Percentiles rank a stretch among this genome's conserved stretches.
phyloP scores from a whole-genome alignment of 2,113 vertebrate genomes.

The Lepisosteus osseus region DNA sequence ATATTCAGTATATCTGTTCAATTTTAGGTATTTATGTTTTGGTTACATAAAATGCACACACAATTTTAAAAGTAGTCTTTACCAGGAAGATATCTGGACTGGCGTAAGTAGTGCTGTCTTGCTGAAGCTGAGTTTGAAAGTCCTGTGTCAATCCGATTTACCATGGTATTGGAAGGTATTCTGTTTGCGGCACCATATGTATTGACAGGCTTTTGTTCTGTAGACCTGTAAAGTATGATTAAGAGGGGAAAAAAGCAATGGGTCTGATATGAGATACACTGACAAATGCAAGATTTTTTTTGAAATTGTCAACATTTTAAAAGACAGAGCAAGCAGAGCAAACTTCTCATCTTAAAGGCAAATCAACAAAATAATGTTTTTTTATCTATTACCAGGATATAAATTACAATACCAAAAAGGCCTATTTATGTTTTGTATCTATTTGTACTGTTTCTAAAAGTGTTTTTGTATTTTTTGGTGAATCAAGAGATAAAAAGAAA shows the following conservation, averaged over 20 bases:
- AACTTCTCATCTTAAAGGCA: no score
- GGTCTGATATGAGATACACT: neutral
- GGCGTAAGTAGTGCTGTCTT: constrained; percentile 89
- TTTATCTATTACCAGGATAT: no score
- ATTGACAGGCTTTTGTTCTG: constrained; percentile 61
- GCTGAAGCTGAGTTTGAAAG: constrained; percentile 68
- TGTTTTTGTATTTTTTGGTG: no score
- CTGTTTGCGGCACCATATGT: constrained; percentile 73
- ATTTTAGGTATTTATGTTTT: no score
- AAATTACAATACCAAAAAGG: no score
- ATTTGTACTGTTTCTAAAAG: no score
- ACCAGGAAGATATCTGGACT: constrained; percentile 93
- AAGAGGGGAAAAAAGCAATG: neutral
- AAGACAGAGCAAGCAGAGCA: no score
- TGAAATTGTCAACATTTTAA: neutral
- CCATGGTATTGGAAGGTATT: constrained; percentile 52
- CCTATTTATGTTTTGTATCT: no score
- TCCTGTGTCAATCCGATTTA: constrained; percentile 67
- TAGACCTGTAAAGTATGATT: constrained; percentile 40
- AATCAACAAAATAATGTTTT: no score
- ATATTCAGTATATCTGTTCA: no score
- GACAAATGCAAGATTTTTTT: neutral
- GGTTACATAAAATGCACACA: no score
- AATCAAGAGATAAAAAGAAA: no score
- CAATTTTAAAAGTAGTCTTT: constrained; percentile 30